Base-by-base conservation (phyloP, 2,113 vertebrate species). In the Oceanodroma tethys region DNA sequence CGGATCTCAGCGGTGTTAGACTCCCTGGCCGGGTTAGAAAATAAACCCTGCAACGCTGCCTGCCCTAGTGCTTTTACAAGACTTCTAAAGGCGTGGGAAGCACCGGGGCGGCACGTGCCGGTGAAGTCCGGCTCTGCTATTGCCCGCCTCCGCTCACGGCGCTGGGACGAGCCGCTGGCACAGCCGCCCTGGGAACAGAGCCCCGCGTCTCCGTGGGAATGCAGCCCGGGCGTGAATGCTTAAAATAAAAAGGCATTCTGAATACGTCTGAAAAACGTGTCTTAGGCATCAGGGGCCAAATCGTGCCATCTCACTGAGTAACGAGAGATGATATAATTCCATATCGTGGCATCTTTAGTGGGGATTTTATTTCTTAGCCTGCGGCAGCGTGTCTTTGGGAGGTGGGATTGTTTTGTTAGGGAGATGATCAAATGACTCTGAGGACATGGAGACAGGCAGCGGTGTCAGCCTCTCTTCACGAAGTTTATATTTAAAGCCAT, bases 291-390 rank as follows among this genome's bases (percentile, higher is more conserved):
- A n/a, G 83, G 82, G 76, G 83, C 73, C 68, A 53, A 47, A 40
- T 25, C 8, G 34, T 87, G 84, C 82, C 60, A 19, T 52, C 71
- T 74, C 66, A 6, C 8, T 48, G 70, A 60, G 84, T n/a, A 76
- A 66, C 25, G 18, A 81, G 87, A 70, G 62, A 85, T 75, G 86
- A 53, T 63, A 55, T 43, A 38, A 56, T 50, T 87, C 63, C 81
- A 74, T 47, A 56, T 10, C 4, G 18, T 86, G 91, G 76, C 92
- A 45, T 83, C 90, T 91, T 85, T 38, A 85, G 83, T 7, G 2
- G 30, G 76, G 70, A 47, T 92, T 93, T 94, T 81, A 45, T 93
- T 82, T 82, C 81, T 30, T 89, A 32, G n/a, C 65, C 76, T 43
- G 83, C 68, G 45, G 93, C 6, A 0, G 17, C 47, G 86, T 78